A percentile compares a stretch with the other conserved stretches of the same genome.
phyloP scores from a whole-genome alignment of 35 echinoderm and acorn worm species.

The Lytechinus variegatus region DNA sequence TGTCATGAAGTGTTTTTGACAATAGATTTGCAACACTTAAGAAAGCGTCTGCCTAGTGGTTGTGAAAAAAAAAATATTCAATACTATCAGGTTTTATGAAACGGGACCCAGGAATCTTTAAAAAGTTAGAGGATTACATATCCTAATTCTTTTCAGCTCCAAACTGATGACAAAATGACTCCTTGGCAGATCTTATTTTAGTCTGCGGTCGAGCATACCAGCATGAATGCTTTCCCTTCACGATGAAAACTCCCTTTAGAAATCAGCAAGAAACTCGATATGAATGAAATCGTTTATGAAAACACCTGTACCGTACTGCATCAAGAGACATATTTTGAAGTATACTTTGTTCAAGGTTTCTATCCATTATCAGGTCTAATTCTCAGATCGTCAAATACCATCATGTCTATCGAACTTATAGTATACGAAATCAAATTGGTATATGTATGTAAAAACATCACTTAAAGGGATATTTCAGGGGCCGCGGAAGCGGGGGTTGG shows the following conservation, averaged over 20 bases:
- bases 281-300: constrained; percentile 14
- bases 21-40: background rate
- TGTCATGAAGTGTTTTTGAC: too few relatives aligned
- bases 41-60: background rate
- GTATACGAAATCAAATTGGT: too few relatives aligned
- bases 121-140: background rate
- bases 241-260: background rate
- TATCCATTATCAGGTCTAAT: too few relatives aligned
- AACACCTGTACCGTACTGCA: background rate
- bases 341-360: too few relatives aligned
- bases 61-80: too few relatives aligned
- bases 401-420: too few relatives aligned
- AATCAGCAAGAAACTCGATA: background rate
- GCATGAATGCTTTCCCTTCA: background rate
- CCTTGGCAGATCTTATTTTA: background rate
- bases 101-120: too few relatives aligned
- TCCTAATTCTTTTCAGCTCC: background rate
- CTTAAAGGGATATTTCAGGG: too few relatives aligned
- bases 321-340: background rate
- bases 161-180: background rate
- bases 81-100: too few relatives aligned
- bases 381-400: too few relatives aligned
- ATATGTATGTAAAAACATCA: too few relatives aligned
- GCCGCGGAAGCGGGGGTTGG: too few relatives aligned
- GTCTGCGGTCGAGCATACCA: background rate